Conservation (phyloP, 2,888 invertebrate species). For the Mythimna lalbum region DNA sequence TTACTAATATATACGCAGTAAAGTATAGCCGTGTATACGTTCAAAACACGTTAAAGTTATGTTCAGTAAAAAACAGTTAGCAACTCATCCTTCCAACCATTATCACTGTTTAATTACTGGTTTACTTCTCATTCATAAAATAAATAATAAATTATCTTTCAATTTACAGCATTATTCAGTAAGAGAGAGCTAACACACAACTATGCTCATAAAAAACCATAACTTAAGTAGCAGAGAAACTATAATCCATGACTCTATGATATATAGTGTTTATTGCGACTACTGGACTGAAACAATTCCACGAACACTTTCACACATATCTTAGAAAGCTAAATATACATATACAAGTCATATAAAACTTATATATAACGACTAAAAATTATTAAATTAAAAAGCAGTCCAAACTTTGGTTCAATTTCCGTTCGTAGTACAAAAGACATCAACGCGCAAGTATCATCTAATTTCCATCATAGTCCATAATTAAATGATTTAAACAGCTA, state of each 20-base stretch:
- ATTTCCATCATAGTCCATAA: background rate
- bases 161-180: background rate
- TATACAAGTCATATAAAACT: slow-evolving; percentile 21
- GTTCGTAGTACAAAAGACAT: slow-evolving; percentile 65
- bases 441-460: slow-evolving; percentile 60
- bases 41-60: no score
- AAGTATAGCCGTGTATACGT: background rate
- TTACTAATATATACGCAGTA: background rate
- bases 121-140: background rate
- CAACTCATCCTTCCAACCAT: background rate
- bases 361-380: slow-evolving; percentile 1
- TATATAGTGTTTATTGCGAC: slow-evolving; percentile 35
- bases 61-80: background rate
- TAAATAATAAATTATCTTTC: background rate
- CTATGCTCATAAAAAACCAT: slow-evolving; percentile 16
- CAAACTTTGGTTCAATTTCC: slow-evolving; percentile 37
- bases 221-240: slow-evolving; percentile 9
- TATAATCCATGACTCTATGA: slow-evolving; percentile 31
- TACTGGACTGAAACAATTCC: slow-evolving; percentile 38
- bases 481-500: no score
- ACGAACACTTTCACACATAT: slow-evolving; percentile 37
- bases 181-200: slow-evolving; percentile 4
- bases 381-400: slow-evolving; percentile 16
- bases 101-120: background rate
- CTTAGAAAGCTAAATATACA: slow-evolving; percentile 40